Percentiles rank a stretch among this genome's conserved stretches.
These are phyloP conservation scores for Harpegnathos saltator DNA, from an alignment of 1,140 invertebrate genomes.

Conservation along the genomic window DNA sequence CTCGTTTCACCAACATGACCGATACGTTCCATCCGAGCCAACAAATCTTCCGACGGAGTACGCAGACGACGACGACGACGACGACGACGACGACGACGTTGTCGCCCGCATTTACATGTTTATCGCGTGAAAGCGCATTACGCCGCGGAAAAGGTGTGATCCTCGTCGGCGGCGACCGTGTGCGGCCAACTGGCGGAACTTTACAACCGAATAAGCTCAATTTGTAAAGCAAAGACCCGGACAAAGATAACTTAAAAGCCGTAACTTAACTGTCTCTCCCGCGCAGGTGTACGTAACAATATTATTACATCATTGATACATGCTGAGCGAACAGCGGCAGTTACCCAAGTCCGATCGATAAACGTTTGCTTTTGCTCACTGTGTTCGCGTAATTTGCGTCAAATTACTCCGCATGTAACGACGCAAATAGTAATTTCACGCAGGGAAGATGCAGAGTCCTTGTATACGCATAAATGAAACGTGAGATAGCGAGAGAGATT, in stretches of 20 bases:
- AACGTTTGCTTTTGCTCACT: too few relatives aligned
- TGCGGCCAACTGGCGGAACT: background rate
- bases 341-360: too few relatives aligned
- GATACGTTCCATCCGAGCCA: background rate
- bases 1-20: background rate
- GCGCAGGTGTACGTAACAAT: background rate
- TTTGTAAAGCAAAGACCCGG: too few relatives aligned
- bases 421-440: background rate
- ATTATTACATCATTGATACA: background rate
- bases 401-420: background rate
- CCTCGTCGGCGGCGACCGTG: too few relatives aligned
- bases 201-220: background rate
- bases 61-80: background rate
- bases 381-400: background rate
- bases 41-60: background rate
- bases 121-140: background rate
- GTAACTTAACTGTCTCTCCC: too few relatives aligned
- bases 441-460: background rate
- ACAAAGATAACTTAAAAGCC: too few relatives aligned
- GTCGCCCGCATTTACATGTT: background rate
- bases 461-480: background rate
- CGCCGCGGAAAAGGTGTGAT: background rate
- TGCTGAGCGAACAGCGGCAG: background rate
- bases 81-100: too few relatives aligned
- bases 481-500: too few relatives aligned